A percentile compares a stretch with the other conserved stretches of the same genome.
Conservation (phyloP, 1,140 invertebrate genomes). For the Oreohelix idahoensis region DNA sequence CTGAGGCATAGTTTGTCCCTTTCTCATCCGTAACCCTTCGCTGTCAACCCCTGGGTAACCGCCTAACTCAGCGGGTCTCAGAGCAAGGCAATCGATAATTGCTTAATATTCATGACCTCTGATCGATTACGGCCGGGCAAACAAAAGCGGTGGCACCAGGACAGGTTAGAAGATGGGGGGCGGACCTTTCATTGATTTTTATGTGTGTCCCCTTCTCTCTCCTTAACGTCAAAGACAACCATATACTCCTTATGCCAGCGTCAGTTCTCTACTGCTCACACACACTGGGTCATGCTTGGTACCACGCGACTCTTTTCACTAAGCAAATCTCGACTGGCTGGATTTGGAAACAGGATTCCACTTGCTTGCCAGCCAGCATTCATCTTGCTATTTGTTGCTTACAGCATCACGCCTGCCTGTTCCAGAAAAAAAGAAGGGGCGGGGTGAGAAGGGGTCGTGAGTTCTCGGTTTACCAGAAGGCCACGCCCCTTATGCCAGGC, state of each 20-base stretch:
- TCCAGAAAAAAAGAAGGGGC: not conserved
- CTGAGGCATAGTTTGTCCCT: not conserved
- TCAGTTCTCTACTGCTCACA: not conserved
- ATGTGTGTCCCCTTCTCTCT: not conserved
- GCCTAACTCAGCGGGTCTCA: not conserved
- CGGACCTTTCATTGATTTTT: slow-evolving; percentile 29
- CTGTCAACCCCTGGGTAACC: not conserved
- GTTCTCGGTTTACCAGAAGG: not conserved
- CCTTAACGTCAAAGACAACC: not conserved
- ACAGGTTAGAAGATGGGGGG: slow-evolving; percentile 16
- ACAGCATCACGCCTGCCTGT: not conserved
- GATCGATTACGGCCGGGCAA: not conserved
- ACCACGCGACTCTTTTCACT: not conserved
- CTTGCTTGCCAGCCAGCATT: not conserved
- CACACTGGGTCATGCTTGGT: not conserved
- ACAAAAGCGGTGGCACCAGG: slow-evolving; percentile 9
- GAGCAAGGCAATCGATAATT: slow-evolving; percentile 13
- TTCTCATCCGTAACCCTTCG: not conserved
- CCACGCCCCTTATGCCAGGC: not conserved
- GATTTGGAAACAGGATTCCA: not conserved
- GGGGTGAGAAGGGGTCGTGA: not conserved
- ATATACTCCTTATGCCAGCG: not conserved
- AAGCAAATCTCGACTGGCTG: not conserved
- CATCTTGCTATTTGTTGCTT: not conserved
- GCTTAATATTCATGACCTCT: slow-evolving; percentile 37